Evolutionary conservation across 2,888 invertebrate species (phyloP).

Genomic region (Heterodera filipjevi): DNA sequence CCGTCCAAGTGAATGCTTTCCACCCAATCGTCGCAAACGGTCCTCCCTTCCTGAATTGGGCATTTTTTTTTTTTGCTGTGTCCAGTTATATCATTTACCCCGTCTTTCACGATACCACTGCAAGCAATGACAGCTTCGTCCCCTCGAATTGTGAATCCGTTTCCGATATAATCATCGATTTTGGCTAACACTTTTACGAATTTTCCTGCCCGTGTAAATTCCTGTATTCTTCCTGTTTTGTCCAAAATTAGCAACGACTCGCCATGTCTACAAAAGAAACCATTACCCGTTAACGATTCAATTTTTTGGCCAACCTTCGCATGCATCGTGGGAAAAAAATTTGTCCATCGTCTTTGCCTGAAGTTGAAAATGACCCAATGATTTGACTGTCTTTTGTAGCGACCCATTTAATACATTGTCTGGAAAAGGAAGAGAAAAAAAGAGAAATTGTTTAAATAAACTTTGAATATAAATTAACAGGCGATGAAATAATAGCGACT

Average conservation of each 20-base stretch:
- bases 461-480: conserved; percentile 58
- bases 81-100: too few species aligned
- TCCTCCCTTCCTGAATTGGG: conserved; percentile 47
- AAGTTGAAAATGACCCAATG: conserved; percentile 42
- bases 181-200: conserved; percentile 46
- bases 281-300: background rate
- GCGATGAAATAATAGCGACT: conserved; percentile 47
- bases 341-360: conserved; percentile 54
- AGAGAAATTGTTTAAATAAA: conserved; percentile 29
- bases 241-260: conserved; percentile 53
- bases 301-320: conserved; percentile 34
- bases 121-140: conserved; percentile 55
- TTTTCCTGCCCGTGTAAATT: conserved; percentile 47
- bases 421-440: conserved; percentile 35
- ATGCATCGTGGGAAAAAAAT: conserved; percentile 58
- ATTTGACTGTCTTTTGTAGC: conserved; percentile 44
- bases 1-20: conserved; percentile 58
- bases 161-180: conserved; percentile 59
- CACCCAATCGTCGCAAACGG: conserved; percentile 63
- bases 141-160: conserved; percentile 53
- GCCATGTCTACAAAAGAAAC: conserved; percentile 40
- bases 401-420: conserved; percentile 52
- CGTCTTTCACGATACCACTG: conserved; percentile 55
- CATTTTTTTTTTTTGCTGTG: too few species aligned
- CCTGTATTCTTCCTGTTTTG: conserved; percentile 57